phyloP scores from a whole-genome alignment of 2,797 vertebrate species.

The Octomys mimax region DNA sequence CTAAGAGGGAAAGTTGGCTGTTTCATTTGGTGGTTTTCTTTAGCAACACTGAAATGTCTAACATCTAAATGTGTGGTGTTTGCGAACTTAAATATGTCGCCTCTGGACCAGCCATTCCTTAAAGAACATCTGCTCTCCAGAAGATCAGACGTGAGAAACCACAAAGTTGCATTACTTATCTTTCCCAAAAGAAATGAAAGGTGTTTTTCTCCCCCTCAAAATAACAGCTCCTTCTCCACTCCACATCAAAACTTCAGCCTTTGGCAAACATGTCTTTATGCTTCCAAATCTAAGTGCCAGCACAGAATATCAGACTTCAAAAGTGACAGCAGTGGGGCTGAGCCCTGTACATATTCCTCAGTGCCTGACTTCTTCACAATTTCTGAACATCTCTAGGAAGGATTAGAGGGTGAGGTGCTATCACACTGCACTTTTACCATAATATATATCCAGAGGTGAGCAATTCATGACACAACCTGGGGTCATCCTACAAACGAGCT shows the following conservation, averaged over 20 bases:
- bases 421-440: not conserved
- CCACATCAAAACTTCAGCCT: slow-evolving; percentile 79
- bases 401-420: not conserved
- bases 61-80: slow-evolving; percentile 80
- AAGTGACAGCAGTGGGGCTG: not conserved
- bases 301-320: slow-evolving; percentile 59
- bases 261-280: slow-evolving; percentile 62
- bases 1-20: slow-evolving; percentile 76
- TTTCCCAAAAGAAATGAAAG: slow-evolving; percentile 73
- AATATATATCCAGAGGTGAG: not conserved
- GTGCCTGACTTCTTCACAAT: not conserved
- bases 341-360: not conserved
- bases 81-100: slow-evolving; percentile 80
- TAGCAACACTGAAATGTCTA: slow-evolving; percentile 81
- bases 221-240: slow-evolving; percentile 75
- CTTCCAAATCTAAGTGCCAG: slow-evolving; percentile 50
- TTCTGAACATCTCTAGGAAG: not conserved
- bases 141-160: slow-evolving; percentile 73
- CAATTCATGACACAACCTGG: not conserved
- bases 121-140: slow-evolving; percentile 81
- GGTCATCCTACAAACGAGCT: not conserved
- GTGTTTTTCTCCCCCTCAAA: slow-evolving; percentile 79
- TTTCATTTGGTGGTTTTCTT: slow-evolving; percentile 80
- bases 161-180: slow-evolving; percentile 61
- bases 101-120: slow-evolving; percentile 79